A percentile compares a stretch with the other conserved stretches of the same genome.
phyloP scores from a whole-genome alignment of 1,140 invertebrate genomes.

The Eubasilissa regina region DNA sequence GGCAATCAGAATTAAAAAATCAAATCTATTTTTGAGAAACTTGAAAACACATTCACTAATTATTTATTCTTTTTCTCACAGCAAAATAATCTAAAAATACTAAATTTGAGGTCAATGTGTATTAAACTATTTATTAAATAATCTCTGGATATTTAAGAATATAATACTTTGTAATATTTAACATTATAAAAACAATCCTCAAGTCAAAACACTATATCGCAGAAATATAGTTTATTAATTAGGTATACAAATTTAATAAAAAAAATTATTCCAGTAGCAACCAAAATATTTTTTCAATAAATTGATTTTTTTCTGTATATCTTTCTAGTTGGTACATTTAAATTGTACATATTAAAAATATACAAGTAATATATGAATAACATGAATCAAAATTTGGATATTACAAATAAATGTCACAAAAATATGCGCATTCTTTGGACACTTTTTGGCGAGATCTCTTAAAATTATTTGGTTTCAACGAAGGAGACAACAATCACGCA shows the following conservation, averaged over 20 bases:
- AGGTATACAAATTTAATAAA: background rate
- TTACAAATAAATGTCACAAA: conserved; percentile 6
- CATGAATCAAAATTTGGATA: background rate
- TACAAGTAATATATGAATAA: no score
- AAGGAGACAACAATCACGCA: background rate
- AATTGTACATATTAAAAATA: no score
- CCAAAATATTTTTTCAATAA: no score
- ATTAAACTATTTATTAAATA: conserved; percentile 4
- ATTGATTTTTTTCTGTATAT: no score
- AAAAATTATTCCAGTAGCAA: background rate
- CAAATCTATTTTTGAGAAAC: no score
- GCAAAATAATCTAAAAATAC: background rate
- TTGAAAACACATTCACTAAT: no score
- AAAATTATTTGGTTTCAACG: conserved; percentile 20
- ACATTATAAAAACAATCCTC: background rate
- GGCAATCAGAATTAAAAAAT: no score
- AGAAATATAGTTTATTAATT: no score
- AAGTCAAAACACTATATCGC: background rate
- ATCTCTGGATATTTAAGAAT: background rate
- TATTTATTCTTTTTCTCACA: no score
- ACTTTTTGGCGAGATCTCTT: conserved; percentile 24
- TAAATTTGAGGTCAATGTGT: background rate
- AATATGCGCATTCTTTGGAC: conserved; percentile 17
- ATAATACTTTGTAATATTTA: conserved; percentile 8
- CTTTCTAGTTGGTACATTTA: no score